phyloP scores from a whole-genome alignment of 2,113 vertebrate species.

The Prunella fulvescens region DNA sequence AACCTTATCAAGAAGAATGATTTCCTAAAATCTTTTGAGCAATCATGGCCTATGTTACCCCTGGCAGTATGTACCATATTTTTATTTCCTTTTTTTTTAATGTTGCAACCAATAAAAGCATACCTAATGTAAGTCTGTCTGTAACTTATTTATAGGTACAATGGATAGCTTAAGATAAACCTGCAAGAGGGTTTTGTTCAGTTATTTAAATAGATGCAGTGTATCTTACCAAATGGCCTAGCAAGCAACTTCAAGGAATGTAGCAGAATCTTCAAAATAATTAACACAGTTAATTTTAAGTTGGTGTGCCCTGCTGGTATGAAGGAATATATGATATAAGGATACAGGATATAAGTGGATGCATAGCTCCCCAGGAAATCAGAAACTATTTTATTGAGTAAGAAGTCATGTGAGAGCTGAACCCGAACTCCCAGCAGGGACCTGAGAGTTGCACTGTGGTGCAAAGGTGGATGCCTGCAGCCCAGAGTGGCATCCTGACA shows the following conservation, averaged over 20 bases:
- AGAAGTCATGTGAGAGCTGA: background rate
- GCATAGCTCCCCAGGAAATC: background rate
- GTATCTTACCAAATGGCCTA: background rate
- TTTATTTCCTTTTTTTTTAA: background rate
- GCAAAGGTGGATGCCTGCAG: background rate
- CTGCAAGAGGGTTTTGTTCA: background rate
- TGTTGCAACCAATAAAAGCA: background rate
- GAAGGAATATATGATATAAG: background rate
- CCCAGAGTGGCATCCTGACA: background rate
- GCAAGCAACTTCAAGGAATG: background rate
- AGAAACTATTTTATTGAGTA: background rate
- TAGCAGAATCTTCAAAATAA: background rate
- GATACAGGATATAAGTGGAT: background rate
- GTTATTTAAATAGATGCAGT: background rate
- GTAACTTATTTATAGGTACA: background rate
- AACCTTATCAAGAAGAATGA: background rate
- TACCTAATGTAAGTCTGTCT: background rate
- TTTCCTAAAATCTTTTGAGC: background rate
- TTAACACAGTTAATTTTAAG: background rate
- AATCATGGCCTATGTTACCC: background rate
- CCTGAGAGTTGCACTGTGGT: rapidly evolving
- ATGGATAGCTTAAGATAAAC: background rate
- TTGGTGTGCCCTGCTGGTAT: background rate
- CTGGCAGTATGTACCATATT: background rate
- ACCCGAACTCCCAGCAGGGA: rapidly evolving